Evolutionary conservation across 2,797 vertebrate species (phyloP), one percentile per base, ranked within the genome.

Genomic region (Schizothorax lantsangensis): DNA sequence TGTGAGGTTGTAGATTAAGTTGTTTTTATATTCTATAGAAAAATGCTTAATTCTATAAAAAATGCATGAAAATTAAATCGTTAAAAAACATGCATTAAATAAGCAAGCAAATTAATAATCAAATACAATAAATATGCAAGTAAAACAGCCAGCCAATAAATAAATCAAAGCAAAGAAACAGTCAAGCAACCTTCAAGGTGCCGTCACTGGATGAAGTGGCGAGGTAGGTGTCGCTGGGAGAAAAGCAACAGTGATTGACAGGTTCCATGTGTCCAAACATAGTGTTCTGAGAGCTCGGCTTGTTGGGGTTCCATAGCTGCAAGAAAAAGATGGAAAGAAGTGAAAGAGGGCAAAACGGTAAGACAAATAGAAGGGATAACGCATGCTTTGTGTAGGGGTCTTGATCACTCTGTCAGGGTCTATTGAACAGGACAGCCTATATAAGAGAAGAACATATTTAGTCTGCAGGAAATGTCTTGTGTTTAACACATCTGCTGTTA

Each of bases 171-270:
- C 9, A 38, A 71, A 21, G 68, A 69, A 52, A 8, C 0, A 7
- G 62, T 66, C 62, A 66, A 33, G 6, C 5, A 66, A 68, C 64
- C 97, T 97, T 99, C 75, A 99, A 89, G 38, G 95, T 97, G 81
- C 98, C 98, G 74, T 99, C 98, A 49, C 95, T 95, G 4, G 98
- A 99, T 83, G 97, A 97, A 82, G 97, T 98, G 88, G 97, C 97
- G 89, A 99, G 85, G 85, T 94, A 95, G 15, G 92, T 77, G 91
- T 99, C 97, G 72, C 97, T 93, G 2, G 98, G 97, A 85, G 98
- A 99, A 95, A 98, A 99, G 92, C 96, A 97, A 89, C 98, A 99
- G 94, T 99, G 98, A 92, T 92, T 97, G 86, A 99, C 97, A 0
- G 95, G 94, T 87, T 95, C 94, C 11, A 71, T 86, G 91, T 99